Evolutionary conservation across 1,140 invertebrate species (phyloP).

Genomic region (Apis florea): DNA sequence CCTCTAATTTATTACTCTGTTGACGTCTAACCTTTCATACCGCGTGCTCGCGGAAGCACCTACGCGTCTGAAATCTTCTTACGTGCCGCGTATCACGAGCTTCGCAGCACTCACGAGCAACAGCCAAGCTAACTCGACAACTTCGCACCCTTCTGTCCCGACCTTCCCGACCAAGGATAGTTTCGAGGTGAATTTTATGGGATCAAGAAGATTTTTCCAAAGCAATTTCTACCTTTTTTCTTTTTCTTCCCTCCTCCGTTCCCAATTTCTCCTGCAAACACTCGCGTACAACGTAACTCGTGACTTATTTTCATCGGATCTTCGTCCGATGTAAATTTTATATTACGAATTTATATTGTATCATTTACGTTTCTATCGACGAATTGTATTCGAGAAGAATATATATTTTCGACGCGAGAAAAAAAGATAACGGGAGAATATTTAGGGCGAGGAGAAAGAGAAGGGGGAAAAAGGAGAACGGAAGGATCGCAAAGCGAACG

Average conservation of each 20-base stretch:
- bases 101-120: conserved; percentile 14
- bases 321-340: too few species aligned
- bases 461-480: conserved; percentile 2
- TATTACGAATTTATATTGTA: too few species aligned
- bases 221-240: too few species aligned
- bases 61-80: conserved; percentile 52
- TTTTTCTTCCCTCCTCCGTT: too few species aligned
- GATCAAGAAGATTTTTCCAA: background rate
- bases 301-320: too few species aligned
- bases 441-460: background rate
- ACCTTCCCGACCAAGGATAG: background rate
- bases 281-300: too few species aligned
- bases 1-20: conserved; percentile 52
- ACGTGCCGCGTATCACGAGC: conserved; percentile 37
- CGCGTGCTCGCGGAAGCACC: conserved; percentile 36
- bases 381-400: too few species aligned
- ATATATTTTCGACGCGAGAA: background rate
- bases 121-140: conserved; percentile 12
- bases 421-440: background rate
- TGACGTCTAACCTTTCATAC: conserved; percentile 49
- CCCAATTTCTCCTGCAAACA: too few species aligned
- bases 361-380: too few species aligned
- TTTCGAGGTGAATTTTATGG: conserved; percentile 31
- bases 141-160: background rate
- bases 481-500: conserved; percentile 30